These are phyloP conservation scores for Drosophila pruinosa DNA, from an alignment of 1,140 invertebrate species.

Conservation along the genomic window DNA sequence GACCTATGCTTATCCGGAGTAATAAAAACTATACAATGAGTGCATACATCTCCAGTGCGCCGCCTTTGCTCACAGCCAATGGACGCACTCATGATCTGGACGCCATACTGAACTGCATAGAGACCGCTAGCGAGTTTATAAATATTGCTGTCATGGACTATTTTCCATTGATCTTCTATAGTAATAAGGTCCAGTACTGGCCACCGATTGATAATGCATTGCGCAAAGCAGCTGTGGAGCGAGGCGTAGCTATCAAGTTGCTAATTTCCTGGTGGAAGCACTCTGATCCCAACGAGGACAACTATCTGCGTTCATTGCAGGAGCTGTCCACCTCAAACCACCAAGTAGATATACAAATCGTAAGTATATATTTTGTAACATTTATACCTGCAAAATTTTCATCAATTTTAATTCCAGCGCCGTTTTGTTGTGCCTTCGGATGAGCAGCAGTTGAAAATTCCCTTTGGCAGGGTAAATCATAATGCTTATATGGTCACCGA, in stretches of 20 bases:
- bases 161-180: constrained; percentile 90
- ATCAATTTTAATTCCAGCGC: constrained; percentile 35
- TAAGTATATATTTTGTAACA: constrained; percentile 83
- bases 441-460: constrained; percentile 92
- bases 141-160: constrained; percentile 99
- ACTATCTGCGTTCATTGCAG: constrained; percentile 92
- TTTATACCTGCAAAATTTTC: no score
- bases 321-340: constrained; percentile 87
- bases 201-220: constrained; percentile 95
- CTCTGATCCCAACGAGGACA: constrained; percentile 88
- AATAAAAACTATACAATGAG: constrained; percentile 85
- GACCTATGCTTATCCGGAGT: constrained; percentile 89
- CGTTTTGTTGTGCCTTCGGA: constrained; percentile 91
- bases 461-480: constrained; percentile 95
- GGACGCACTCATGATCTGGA: constrained; percentile 93
- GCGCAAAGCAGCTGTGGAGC: constrained; percentile 90
- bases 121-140: constrained; percentile 92
- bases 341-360: constrained; percentile 90
- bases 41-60: constrained; percentile 94
- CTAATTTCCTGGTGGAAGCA: constrained; percentile 96
- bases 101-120: constrained; percentile 92
- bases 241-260: constrained; percentile 90
- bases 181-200: constrained; percentile 88
- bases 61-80: constrained; percentile 90
- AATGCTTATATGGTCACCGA: constrained; percentile 99